phyloP scores from a whole-genome alignment of 1,140 invertebrate genomes.

The Phymorhynchus buccinoides region DNA sequence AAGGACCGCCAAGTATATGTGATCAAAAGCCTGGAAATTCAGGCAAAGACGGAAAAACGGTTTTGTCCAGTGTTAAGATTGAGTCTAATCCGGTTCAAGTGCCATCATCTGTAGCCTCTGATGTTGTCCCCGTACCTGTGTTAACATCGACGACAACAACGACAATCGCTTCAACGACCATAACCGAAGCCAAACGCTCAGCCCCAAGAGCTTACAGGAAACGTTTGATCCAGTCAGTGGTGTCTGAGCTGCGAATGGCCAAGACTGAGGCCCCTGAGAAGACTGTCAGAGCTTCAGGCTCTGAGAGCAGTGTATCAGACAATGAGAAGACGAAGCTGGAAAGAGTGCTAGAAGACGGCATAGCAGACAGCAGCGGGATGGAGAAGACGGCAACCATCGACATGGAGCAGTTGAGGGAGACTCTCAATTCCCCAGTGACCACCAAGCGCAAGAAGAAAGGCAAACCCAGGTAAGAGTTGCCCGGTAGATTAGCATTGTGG shows the following conservation, averaged over 20 bases:
- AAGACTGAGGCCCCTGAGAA: not conserved
- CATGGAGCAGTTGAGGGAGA: slow-evolving; percentile 4
- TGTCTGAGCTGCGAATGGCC: slow-evolving; percentile 9
- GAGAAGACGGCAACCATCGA: not conserved
- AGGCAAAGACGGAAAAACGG: not conserved
- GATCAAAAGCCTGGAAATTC: not conserved
- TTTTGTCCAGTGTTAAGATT: not conserved
- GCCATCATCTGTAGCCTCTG: not conserved
- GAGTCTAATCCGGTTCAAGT: too few relatives aligned
- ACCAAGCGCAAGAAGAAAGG: slow-evolving; percentile 43
- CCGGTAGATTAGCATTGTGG: too few relatives aligned
- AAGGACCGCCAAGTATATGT: not conserved
- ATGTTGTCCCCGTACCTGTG: not conserved
- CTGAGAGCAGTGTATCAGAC: not conserved
- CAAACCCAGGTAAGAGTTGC: slow-evolving; percentile 44
- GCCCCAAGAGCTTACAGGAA: slow-evolving; percentile 25
- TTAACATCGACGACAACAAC: not conserved
- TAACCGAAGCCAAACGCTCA: slow-evolving; percentile 3
- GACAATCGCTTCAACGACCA: not conserved
- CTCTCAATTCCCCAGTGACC: not conserved
- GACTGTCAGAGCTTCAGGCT: not conserved
- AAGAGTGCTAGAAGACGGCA: not conserved
- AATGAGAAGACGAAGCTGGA: not conserved
- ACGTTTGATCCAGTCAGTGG: slow-evolving; percentile 36
- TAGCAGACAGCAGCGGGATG: not conserved